Base-by-base conservation (phyloP, 2,888 invertebrate genomes). In the Imbricaverruca yamaguchii region DNA sequence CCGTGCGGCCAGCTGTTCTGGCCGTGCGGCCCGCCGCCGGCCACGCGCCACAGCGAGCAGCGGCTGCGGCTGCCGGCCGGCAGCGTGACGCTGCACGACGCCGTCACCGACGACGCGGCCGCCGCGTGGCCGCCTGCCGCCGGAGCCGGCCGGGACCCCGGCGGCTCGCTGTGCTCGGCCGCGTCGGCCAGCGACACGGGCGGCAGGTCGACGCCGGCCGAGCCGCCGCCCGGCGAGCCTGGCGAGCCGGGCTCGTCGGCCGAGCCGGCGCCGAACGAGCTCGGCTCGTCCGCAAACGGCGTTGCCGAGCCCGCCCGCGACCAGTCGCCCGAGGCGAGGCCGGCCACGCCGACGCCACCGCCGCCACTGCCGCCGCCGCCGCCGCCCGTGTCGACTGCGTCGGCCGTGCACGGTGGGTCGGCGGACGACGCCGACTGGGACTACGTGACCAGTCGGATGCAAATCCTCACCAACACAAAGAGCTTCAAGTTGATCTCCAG, bases 1-100 rank as follows among this genome's bases (percentile, higher is more conserved):
- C 65, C 23, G 23, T 0, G 65, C 23, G 65, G 65, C 9, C 65
- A n/a, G 23, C 69, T 39, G 23, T 15, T 11, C 39, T 69, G 69
- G 69, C 74, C 74, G 18, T 74, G 74, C 21, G 74, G 74, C 4
- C 74, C 74, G 74, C 74, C 74, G 74, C 74, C 74, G 18, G 53
- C 74, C 9, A 18, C 74, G 18, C 74, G 74, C 53, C 23, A 18
- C 74, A 13, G 74, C 15, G 74, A 74, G 74, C 74, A 74, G 74
- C 25, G 4, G 53, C 74, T 74, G 18, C 74, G 74, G 18, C 74
- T 74, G 53, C 74, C 74, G 18, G 15, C 74, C 39, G 74, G 15
- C 18, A 74, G 53, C 53, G 74, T 74, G 12, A 74, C 74, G 6
- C 53, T 74, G 6, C 74, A 53, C 53, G 74, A 74, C 53, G 74